These are phyloP conservation scores for Ylistrum balloti DNA, from an alignment of 1,140 invertebrate species.

Conservation along the genomic window DNA sequence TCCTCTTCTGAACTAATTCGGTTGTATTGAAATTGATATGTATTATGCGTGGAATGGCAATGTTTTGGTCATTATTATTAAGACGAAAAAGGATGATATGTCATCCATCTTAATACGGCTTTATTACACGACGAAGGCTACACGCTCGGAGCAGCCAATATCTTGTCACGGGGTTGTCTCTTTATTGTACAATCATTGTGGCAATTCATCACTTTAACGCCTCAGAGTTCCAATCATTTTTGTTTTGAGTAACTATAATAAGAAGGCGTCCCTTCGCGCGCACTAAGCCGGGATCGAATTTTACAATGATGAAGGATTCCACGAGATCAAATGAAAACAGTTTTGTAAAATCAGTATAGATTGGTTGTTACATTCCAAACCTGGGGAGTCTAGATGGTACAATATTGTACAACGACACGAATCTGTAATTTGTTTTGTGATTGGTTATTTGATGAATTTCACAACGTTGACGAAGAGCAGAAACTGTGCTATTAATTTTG, in stretches of 20 bases:
- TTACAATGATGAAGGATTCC: conserved; percentile 34
- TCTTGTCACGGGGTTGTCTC: conserved; percentile 5
- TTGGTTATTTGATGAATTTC: conserved; percentile 17
- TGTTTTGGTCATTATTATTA: conserved; percentile 40
- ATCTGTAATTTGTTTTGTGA: neutral
- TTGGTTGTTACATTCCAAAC: neutral
- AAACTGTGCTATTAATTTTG: neutral
- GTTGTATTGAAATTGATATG: conserved; percentile 40
- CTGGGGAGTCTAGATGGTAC: neutral
- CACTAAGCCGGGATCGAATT: conserved; percentile 37
- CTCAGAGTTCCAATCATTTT: conserved; percentile 19
- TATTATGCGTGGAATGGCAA: conserved; percentile 38
- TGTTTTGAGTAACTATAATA: conserved; percentile 40
- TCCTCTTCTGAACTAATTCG: conserved; percentile 12
- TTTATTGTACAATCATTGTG: conserved; percentile 10
- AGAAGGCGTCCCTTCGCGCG: conserved; percentile 3
- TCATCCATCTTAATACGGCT: conserved; percentile 38
- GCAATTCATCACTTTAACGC: conserved; percentile 38
- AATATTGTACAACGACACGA: neutral
- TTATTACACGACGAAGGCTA: conserved; percentile 21
- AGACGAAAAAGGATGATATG: conserved; percentile 38
- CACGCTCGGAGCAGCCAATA: conserved; percentile 30
- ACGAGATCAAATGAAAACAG: neutral
- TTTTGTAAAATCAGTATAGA: conserved; percentile 7
- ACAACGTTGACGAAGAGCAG: neutral